A percentile compares a stretch with the other conserved stretches of the same genome.
phyloP scores from a whole-genome alignment of 1,140 invertebrate genomes.

The Drosophila simulans region DNA sequence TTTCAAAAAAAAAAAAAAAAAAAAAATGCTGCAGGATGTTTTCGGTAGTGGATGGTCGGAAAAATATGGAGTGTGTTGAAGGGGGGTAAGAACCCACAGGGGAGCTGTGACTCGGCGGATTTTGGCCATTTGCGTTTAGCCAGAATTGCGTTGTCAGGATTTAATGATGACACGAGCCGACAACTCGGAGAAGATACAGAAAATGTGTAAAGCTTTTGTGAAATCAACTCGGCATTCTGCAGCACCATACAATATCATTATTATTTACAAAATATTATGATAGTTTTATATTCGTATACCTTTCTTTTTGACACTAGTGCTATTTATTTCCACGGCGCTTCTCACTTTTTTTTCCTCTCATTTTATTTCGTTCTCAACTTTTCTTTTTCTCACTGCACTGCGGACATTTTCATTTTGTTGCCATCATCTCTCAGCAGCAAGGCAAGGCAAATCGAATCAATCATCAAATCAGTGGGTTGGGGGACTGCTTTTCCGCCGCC shows the following conservation, averaged over 20 bases:
- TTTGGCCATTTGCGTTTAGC: conserved; percentile 61
- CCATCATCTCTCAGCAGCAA: conserved; percentile 22
- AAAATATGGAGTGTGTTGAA: background rate
- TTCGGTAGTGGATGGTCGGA: background rate
- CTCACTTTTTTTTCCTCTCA: background rate
- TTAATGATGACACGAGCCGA: conserved; percentile 69
- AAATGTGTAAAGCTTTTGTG: conserved; percentile 16
- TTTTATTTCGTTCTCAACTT: background rate
- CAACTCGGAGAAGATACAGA: background rate
- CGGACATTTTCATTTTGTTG: conserved; percentile 43
- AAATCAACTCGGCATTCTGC: background rate
- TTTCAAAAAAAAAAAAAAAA: background rate
- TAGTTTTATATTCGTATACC: background rate
- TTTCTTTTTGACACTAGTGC: background rate
- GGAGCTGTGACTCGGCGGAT: conserved; percentile 42
- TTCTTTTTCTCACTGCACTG: conserved; percentile 30
- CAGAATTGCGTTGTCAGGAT: conserved; percentile 70
- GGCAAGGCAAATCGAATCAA: conserved; percentile 51
- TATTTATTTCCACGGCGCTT: background rate
- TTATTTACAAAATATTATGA: background rate
- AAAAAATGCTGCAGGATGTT: background rate
- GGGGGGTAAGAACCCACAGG: conserved; percentile 23
- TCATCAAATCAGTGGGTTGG: conserved; percentile 37
- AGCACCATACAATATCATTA: too few species aligned
- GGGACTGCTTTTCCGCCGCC: conserved; percentile 7